A percentile compares a stretch with the other conserved stretches of the same genome.
phyloP scores from a whole-genome alignment of 2,113 vertebrate species.

The Apteryx owenii region DNA sequence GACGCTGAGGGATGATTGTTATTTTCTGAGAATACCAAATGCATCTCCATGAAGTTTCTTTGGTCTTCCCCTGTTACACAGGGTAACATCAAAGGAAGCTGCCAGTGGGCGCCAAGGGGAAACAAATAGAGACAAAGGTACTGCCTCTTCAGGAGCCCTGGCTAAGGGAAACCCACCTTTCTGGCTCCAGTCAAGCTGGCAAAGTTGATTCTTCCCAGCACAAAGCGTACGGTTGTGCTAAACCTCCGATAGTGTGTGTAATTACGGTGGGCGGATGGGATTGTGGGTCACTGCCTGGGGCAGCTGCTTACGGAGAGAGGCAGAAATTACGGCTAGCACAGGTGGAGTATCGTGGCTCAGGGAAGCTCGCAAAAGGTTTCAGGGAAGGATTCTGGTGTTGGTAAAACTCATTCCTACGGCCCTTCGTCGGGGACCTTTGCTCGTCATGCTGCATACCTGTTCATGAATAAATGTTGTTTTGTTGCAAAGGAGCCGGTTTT shows the following conservation, averaged over 20 bases:
- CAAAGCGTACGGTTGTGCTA: background rate
- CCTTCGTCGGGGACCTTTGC: background rate
- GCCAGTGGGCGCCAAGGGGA: background rate
- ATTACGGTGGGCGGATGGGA: rapidly evolving
- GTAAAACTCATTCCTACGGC: background rate
- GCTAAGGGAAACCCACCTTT: background rate
- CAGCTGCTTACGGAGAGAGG: background rate
- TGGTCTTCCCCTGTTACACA: background rate
- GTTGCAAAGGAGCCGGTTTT: background rate
- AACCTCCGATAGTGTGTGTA: background rate
- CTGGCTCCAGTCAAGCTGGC: background rate
- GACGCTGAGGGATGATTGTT: background rate
- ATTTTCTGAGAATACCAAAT: background rate
- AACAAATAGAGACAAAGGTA: background rate
- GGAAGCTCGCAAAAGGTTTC: background rate
- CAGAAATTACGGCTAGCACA: background rate
- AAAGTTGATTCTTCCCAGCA: background rate
- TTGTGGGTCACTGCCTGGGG: background rate
- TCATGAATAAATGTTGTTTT: background rate
- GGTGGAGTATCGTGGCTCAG: rapidly evolving
- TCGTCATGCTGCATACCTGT: background rate
- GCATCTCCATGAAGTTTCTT: background rate
- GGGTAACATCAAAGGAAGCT: constrained; percentile 15
- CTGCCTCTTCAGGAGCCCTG: background rate
- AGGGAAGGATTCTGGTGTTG: background rate